Evolutionary conservation across 2,797 vertebrate species (phyloP).

Genomic region (Streptopelia turtur): DNA sequence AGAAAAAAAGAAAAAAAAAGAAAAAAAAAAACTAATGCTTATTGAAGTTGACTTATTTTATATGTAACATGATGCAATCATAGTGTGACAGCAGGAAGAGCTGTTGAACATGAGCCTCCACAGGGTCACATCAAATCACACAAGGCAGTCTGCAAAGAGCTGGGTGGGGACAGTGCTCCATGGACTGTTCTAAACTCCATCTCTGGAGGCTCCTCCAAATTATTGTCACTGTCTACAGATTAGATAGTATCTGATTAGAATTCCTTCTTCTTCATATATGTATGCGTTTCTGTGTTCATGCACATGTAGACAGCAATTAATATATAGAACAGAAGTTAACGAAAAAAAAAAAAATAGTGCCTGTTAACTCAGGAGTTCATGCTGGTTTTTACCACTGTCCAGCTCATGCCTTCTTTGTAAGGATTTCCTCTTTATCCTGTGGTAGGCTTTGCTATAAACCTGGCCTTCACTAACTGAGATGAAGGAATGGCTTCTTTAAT

Average conservation of each 20-base stretch:
- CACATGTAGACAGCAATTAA: background rate
- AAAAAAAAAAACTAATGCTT: background rate
- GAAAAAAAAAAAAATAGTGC: background rate
- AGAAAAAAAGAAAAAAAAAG: background rate
- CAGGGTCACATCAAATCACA: background rate
- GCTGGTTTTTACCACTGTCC: background rate
- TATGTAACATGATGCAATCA: background rate
- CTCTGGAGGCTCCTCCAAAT: background rate
- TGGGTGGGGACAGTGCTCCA: background rate
- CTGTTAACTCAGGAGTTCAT: background rate
- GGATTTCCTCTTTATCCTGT: constrained; percentile 23
- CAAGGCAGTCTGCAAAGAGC: background rate
- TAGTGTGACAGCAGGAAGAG: background rate
- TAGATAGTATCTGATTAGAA: background rate
- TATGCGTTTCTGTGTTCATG: background rate
- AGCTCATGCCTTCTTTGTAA: constrained; percentile 4
- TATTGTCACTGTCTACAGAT: background rate
- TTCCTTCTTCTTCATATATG: background rate
- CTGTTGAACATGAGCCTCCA: background rate
- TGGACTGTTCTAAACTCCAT: background rate
- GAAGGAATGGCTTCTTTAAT: constrained; percentile 64
- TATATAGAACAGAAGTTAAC: background rate
- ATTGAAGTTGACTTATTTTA: background rate
- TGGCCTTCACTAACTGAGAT: constrained; percentile 28
- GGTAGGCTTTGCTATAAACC: constrained; percentile 47